Evolutionary conservation across 2,888 invertebrate genomes (phyloP).

Genomic region (Copidosoma aretas): DNA sequence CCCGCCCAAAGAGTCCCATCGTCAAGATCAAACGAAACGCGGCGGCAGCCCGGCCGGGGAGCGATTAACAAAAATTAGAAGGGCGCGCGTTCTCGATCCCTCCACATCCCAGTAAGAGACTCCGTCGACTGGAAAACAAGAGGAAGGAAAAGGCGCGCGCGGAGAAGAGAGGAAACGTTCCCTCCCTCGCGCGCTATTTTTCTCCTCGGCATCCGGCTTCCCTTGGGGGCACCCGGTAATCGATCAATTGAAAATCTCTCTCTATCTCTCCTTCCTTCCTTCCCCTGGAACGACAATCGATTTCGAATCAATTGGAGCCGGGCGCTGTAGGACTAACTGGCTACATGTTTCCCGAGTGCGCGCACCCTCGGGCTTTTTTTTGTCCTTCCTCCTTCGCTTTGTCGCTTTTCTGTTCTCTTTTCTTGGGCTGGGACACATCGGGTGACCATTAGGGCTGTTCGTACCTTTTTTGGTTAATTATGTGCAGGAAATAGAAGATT

Average conservation of each 20-base stretch:
- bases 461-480: constrained; percentile 53
- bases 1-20: no score
- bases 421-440: constrained; percentile 43
- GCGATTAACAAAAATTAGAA: constrained; percentile 20
- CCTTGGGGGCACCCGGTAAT: constrained; percentile 49
- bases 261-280: no score
- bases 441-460: constrained; percentile 55
- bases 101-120: neutral
- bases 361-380: constrained; percentile 42
- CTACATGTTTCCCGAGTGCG: constrained; percentile 55
- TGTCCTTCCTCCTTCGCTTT: constrained; percentile 42
- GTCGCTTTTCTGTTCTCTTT: neutral
- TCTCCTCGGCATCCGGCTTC: constrained; percentile 15
- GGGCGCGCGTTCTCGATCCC: neutral
- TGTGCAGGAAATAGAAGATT: neutral
- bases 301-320: constrained; percentile 59
- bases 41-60: neutral
- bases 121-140: neutral
- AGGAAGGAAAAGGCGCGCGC: neutral
- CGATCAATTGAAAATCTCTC: constrained; percentile 61
- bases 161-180: constrained; percentile 21
- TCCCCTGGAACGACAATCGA: constrained; percentile 56
- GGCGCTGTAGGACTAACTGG: constrained; percentile 59
- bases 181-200: constrained; percentile 14
- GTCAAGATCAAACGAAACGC: neutral